Evolutionary conservation across 2,888 invertebrate genomes (phyloP), one percentile per base, ranked within the genome.

Genomic region (Drosophila neotestacea): DNA sequence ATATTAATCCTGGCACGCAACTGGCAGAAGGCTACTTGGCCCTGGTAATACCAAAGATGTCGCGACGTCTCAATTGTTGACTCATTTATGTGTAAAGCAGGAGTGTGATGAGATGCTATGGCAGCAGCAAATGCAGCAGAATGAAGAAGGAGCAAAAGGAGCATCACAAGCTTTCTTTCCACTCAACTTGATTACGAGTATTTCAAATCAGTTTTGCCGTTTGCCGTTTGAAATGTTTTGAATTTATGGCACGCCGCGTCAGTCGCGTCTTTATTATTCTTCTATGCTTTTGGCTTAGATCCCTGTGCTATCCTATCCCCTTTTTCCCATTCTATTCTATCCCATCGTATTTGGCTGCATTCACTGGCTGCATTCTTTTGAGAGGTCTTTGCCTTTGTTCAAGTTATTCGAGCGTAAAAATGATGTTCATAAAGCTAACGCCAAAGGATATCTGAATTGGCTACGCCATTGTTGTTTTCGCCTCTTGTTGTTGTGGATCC

Each of bases 1-100:
- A 42, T 51, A 34, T 66, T 69, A 75, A 70, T 75, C 74, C 69
- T 6, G 64, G 62, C 69, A 67, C 51, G 62, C 70, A 66, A 13
- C 52, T 41, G 46, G 34, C 50, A 55, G 60, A 52, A 28, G 48
- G 34, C 48, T 30, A 13, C 39, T 61, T 54, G 72, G 46, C 22
- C n/a, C 50, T 44, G 55, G 13, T 56, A 55, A 72, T 77, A 73
- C 76, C 79, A 76, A 73, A 69, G 72, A 70, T 69, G 79, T 69
- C 76, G 82, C 72, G 77, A 70, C 76, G 82, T 78, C 85, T 84
- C 87, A 81, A 84, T 80, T 73, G 82, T 70, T 58, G 38, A 56
- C 73, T 70, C 69, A 54, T 59, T 69, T 60, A 46, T 64, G 56
- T 50, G 11, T 32, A n/a, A 44, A 22, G 28, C n/a, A 41, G 11